phyloP scores from a whole-genome alignment of 2,797 vertebrate genomes.

The Glyptemys insculpta region DNA sequence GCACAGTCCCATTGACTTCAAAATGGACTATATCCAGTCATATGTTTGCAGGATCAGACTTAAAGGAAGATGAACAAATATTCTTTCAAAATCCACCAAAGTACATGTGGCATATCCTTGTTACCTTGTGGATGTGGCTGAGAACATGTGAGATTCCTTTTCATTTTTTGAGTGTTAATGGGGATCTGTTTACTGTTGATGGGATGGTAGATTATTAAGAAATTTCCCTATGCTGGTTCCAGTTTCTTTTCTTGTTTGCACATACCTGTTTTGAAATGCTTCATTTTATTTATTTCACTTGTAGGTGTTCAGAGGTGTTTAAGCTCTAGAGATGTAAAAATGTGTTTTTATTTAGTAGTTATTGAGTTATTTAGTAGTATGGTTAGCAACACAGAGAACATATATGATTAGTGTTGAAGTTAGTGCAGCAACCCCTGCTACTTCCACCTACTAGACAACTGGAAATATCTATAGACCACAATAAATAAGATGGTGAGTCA shows the following conservation, averaged over 20 bases:
- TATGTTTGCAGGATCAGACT: background rate
- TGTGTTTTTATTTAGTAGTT: too few species aligned
- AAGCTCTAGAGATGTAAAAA: constrained; percentile 17
- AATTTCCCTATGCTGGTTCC: background rate
- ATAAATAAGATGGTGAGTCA: constrained; percentile 7
- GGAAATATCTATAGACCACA: constrained; percentile 6
- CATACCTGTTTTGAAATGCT: background rate
- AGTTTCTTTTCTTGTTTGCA: constrained; percentile 7
- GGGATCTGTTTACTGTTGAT: background rate
- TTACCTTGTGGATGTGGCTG: background rate
- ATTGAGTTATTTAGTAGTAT: constrained; percentile 14
- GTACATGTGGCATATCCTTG: background rate
- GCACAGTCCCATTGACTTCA: background rate
- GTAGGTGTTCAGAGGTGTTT: constrained; percentile 9
- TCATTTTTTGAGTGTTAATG: constrained; percentile 16
- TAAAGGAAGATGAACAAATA: background rate
- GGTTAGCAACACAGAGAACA: background rate
- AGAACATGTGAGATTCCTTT: background rate
- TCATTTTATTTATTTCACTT: constrained; percentile 7
- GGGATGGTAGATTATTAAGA: background rate
- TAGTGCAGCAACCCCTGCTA: background rate
- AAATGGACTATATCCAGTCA: constrained; percentile 18
- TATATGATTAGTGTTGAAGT: background rate
- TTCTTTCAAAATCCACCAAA: background rate
- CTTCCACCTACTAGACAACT: background rate